These are phyloP conservation scores for Bombus haemorrhoidalis DNA, from an alignment of 1,140 invertebrate genomes.

Conservation along the genomic window DNA sequence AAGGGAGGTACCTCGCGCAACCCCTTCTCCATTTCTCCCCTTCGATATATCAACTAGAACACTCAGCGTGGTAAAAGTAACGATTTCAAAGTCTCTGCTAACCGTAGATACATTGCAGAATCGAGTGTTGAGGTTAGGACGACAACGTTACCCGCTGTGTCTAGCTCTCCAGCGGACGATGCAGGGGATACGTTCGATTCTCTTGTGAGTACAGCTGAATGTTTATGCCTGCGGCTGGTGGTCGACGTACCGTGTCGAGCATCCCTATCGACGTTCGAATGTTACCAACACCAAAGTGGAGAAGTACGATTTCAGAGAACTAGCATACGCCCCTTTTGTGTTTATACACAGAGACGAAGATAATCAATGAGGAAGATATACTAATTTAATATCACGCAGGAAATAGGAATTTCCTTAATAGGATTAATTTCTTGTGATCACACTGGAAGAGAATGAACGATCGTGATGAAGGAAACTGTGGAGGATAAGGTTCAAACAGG, in stretches of 20 bases:
- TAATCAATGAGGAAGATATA: no score
- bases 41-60: no score
- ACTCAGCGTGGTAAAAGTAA: not conserved
- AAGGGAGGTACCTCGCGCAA: slow-evolving; percentile 45
- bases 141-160: not conserved
- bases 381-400: no score
- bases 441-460: not conserved
- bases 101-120: not conserved
- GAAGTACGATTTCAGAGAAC: slow-evolving; percentile 5
- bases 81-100: not conserved
- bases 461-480: not conserved
- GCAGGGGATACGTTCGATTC: slow-evolving; percentile 13
- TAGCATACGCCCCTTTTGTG: not conserved
- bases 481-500: not conserved
- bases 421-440: not conserved
- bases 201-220: slow-evolving; percentile 62
- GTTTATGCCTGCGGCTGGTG: slow-evolving; percentile 46
- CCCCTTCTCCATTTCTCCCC: not conserved
- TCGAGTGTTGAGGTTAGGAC: not conserved
- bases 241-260: slow-evolving; percentile 40
- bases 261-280: slow-evolving; percentile 3
- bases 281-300: not conserved
- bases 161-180: not conserved
- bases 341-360: not conserved
- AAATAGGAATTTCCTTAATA: no score